Conservation (phyloP, 2,113 vertebrate species). For the Promerops cafer region DNA sequence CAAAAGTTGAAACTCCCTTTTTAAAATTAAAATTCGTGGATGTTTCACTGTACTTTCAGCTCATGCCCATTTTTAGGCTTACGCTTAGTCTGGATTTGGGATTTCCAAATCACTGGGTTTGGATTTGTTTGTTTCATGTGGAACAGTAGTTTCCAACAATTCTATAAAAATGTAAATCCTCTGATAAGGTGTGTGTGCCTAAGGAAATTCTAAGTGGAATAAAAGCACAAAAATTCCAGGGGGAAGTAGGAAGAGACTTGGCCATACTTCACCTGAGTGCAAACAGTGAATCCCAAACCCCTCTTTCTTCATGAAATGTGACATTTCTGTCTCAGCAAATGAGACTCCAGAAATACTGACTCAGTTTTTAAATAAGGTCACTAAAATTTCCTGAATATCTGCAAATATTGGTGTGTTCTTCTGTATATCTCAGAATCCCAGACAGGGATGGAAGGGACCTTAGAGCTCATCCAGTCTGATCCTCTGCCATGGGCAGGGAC, state of each 20-base stretch:
- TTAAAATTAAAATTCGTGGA: fast-evolving
- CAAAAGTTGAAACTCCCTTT: not conserved
- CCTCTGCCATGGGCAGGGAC: not conserved
- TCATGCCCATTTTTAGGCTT: not conserved
- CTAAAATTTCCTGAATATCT: not conserved
- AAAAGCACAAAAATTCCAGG: not conserved
- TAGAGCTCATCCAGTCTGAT: fast-evolving
- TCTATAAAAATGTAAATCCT: not conserved
- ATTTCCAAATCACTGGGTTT: not conserved
- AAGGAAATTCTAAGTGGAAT: not conserved
- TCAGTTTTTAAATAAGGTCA: not conserved
- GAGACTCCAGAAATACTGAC: not conserved
- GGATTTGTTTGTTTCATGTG: not conserved
- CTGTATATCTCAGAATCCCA: not conserved
- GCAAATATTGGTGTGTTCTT: not conserved
- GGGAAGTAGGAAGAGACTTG: not conserved
- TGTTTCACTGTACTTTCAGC: not conserved
- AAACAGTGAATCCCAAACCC: not conserved
- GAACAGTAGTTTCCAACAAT: not conserved
- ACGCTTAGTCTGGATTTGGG: not conserved
- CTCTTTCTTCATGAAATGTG: not conserved
- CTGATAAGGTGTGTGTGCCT: not conserved
- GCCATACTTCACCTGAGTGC: not conserved
- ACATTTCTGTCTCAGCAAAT: not conserved
- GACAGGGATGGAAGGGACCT: not conserved